Conservation (phyloP, 2,797 vertebrate species). For the Microcaecilia unicolor region DNA sequence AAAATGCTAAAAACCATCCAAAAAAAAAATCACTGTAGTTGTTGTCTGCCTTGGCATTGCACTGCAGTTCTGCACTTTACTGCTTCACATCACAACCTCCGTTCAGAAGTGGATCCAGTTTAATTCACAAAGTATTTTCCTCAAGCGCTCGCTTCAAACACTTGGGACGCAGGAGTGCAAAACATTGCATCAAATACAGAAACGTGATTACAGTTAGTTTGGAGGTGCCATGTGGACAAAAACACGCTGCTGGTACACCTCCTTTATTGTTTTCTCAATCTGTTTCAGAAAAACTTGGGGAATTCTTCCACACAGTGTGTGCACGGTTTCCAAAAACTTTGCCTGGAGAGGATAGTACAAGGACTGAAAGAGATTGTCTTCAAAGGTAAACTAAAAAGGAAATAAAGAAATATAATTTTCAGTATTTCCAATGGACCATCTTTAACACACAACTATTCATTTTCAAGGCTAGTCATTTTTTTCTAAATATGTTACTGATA, state of each 20-base stretch:
- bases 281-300: constrained; percentile 97
- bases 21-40: too few relatives aligned
- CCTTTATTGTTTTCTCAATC: constrained; percentile 89
- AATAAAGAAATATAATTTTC: constrained; percentile 1
- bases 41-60: too few relatives aligned
- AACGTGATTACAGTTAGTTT: constrained; percentile 31
- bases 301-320: constrained; percentile 91
- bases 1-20: too few relatives aligned
- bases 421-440: too few relatives aligned
- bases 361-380: constrained; percentile 94
- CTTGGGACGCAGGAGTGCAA: neutral
- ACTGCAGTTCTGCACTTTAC: too few relatives aligned
- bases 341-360: constrained; percentile 92
- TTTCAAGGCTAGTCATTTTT: too few relatives aligned
- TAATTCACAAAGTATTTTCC: too few relatives aligned
- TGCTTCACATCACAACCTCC: too few relatives aligned
- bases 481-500: too few relatives aligned
- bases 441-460: too few relatives aligned
- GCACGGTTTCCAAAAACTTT: constrained; percentile 91
- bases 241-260: constrained; percentile 76
- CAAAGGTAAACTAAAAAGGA: constrained; percentile 79
- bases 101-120: too few relatives aligned
- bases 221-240: constrained; percentile 58
- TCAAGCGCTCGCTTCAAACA: too few relatives aligned
- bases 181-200: neutral